Evolutionary conservation across 2,113 vertebrate species (phyloP), one percentile per base, ranked within the genome.

Genomic region (Cyphomyrus plagiostoma): DNA sequence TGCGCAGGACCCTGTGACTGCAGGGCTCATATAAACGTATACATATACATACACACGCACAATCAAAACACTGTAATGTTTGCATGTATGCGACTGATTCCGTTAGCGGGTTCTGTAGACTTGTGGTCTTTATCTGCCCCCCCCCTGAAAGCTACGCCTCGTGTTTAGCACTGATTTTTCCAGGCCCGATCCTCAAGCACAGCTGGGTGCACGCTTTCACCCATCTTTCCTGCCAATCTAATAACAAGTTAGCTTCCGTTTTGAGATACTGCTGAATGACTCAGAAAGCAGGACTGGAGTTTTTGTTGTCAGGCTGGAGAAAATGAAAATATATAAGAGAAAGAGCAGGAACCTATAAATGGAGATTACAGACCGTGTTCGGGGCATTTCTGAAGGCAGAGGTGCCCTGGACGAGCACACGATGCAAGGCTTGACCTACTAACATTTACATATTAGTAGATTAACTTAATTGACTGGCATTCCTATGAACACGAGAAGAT

Each of bases 391-490:
- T 50, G 45, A 46, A n/a, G 35, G 42, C n/a, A 42, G 13, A n/a
- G 46, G 13, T 1, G 0, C 82, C 39, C 21, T 42, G 30, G 56
- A 30, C 5, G 11, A 90, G 49, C 48, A 23, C 6, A 39, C 23
- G 10, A 88, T 82, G 56, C 42, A 66, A 66, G 66, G n/a, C 66
- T 88, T 42, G n/a, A 56, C 86, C 85, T 77, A 35, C 86, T 88
- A 88, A 82, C 85, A 90, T 90, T 90, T 87, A 88, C 66, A 80
- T 88, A 90, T 90, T 82, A 88, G 86, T n/a, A 46, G 35, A 88
- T 90, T 87, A 58, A 50, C 89, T 56, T 87, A 90, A 88, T 90
- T 88, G 89, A 53, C 85, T 90, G 89, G 39, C 89, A 87, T 82
- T 88, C 30, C 66, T 80, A 90, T 82, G 70, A 86, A 87, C 42